Conservation (phyloP, 35 echinoderm and acorn worm species). For the Lytechinus variegatus region DNA sequence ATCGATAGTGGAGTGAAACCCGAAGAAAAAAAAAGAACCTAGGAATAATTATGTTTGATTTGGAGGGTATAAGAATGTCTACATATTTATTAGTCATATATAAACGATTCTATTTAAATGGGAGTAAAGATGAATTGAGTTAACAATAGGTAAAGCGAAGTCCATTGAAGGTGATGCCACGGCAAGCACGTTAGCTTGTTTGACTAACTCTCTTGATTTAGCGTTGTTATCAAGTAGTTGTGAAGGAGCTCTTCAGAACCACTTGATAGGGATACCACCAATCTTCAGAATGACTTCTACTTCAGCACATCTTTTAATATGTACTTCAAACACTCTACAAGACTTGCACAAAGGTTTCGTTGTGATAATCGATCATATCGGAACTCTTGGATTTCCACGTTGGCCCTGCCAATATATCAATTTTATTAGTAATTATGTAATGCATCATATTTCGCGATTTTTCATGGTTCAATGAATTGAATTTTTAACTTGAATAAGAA, state of each 20-base stretch:
- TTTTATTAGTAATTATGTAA: too few relatives aligned
- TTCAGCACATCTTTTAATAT: too few relatives aligned
- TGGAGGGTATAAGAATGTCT: slow-evolving; percentile 2
- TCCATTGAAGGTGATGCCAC: slow-evolving; percentile 17
- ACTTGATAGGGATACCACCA: neutral
- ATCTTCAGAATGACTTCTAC: slow-evolving; percentile 28
- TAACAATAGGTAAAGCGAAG: neutral
- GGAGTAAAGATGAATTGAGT: slow-evolving; percentile 2
- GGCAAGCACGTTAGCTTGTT: slow-evolving; percentile 1
- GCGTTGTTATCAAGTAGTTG: neutral
- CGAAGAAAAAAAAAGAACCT: neutral
- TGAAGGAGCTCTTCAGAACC: slow-evolving; percentile 18
- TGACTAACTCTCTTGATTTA: neutral
- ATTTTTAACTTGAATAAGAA: too few relatives aligned
- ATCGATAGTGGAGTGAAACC: neutral
- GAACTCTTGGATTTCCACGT: too few relatives aligned
- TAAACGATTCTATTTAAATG: slow-evolving; percentile 20
- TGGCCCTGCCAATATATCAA: too few relatives aligned
- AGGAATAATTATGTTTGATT: neutral
- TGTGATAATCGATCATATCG: too few relatives aligned
- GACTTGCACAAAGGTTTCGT: too few relatives aligned
- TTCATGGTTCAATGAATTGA: too few relatives aligned
- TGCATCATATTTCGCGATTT: too few relatives aligned
- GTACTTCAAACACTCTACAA: too few relatives aligned
- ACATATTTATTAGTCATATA: neutral